Conservation (phyloP, 2,888 invertebrate species). For the Acleris emargana region DNA sequence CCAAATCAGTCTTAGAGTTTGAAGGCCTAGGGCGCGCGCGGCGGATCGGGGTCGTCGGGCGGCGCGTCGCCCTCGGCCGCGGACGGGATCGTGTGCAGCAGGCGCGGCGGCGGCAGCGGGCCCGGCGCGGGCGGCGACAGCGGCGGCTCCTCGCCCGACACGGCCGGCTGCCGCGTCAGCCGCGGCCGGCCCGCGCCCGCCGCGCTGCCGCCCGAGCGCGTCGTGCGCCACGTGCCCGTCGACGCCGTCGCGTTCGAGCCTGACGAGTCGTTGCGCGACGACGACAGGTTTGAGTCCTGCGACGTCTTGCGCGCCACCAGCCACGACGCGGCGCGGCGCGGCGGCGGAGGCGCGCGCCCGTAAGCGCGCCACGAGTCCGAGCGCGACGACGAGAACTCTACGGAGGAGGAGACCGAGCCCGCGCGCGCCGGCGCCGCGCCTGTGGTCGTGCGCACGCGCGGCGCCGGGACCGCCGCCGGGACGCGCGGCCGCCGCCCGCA, state of each 20-base stretch:
- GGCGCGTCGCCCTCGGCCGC: slow-evolving; percentile 90
- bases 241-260: slow-evolving; percentile 95
- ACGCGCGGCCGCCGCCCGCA: slow-evolving; percentile 71
- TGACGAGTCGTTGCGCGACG: slow-evolving; percentile 95
- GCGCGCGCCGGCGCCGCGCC: slow-evolving; percentile 81
- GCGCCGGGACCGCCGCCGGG: slow-evolving; percentile 49
- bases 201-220: slow-evolving; percentile 92
- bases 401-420: slow-evolving; percentile 93
- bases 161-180: slow-evolving; percentile 87
- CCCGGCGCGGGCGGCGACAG: slow-evolving; percentile 86
- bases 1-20: slow-evolving; percentile 18
- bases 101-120: slow-evolving; percentile 85
- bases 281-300: slow-evolving; percentile 95
- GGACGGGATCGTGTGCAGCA: slow-evolving; percentile 88
- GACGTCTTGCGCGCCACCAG: slow-evolving; percentile 95
- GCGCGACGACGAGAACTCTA: slow-evolving; percentile 94
- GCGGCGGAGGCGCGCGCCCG: slow-evolving; percentile 91
- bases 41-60: slow-evolving; percentile 44
- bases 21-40: slow-evolving; percentile 62
- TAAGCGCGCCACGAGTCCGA: slow-evolving; percentile 94
- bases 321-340: slow-evolving; percentile 94
- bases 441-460: slow-evolving; percentile 60
- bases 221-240: slow-evolving; percentile 95
- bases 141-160: slow-evolving; percentile 86
- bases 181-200: slow-evolving; percentile 84